Conservation (phyloP, 2,113 vertebrate species). For the Microtus pennsylvanicus region DNA sequence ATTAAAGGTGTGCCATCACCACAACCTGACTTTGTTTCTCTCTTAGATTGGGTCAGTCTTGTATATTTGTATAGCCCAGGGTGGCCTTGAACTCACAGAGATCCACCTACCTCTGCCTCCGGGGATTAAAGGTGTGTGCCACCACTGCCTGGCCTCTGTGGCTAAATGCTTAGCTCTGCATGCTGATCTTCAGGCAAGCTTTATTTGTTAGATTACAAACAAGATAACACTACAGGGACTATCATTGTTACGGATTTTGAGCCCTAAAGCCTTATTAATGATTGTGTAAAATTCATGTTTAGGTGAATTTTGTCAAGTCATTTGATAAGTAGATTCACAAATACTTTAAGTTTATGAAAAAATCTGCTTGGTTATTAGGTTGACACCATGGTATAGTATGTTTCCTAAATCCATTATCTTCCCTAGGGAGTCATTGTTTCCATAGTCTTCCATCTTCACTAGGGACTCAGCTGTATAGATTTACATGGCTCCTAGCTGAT, state of each 20-base stretch:
- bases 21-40: no score
- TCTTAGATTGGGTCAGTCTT: no score
- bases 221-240: no score
- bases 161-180: no score
- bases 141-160: no score
- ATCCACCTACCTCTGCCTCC: no score
- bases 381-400: neutral
- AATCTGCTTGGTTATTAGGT: neutral
- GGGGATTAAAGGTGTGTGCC: no score
- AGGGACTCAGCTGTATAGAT: neutral
- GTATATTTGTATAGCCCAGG: no score
- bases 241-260: constrained; percentile 16
- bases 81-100: no score
- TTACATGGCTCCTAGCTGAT: neutral
- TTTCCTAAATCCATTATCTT: neutral
- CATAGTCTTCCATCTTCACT: neutral
- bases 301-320: neutral
- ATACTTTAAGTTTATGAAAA: neutral
- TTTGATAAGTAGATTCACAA: neutral
- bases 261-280: neutral
- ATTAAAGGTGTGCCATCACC: no score
- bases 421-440: neutral
- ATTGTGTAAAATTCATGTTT: constrained; percentile 30
- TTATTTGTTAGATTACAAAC: no score
- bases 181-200: no score